Base-by-base conservation (phyloP, 2,797 vertebrate genomes). In the Sardinella longiceps region DNA sequence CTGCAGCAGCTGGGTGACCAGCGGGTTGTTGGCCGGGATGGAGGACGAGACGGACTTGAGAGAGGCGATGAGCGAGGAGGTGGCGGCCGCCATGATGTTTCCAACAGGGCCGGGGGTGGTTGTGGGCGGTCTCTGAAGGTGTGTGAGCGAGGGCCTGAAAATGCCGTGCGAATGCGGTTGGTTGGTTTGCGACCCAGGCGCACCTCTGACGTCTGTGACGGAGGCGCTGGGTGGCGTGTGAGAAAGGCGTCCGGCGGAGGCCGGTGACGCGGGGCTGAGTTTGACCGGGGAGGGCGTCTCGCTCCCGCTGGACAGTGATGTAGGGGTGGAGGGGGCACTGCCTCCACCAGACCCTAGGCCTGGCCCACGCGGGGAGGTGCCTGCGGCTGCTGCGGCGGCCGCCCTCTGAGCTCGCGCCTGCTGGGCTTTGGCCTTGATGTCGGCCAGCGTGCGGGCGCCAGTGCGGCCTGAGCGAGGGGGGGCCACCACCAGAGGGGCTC, bases 361-460 rank as follows among this genome's bases (percentile, higher is more conserved):
- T 0, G 96, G 93, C 33, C 93, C 91, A 1, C 94, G 95, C 45
- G 95, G 93, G 5, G 94, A 86, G 0, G 95, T 90, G 0, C 92
- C 90, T 0, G 94, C 92, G 0, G 96, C 95, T 0, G 94, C 95
- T 0, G 95, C 96, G 0, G 96, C 96, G 0, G 97, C 98, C 7
- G 96, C 97, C 84, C 96, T 94, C 93, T 98, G 97, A 2, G 97
- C 98, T 90, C 96, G 95, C 84, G 97, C 97, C 45, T 98, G 95
- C 87, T 98, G 97, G 77, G 98, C 98, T 94, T 97, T 97, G 30
- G 98, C 98, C 94, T 99, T 99, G 95, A 99, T 98, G 94, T 99
- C 98, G 3, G 98, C 98, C 91, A 99, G 90, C 60, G 98, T 99
- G 85, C 98, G 95, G 90, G 97, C 98, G 81, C 98, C 97, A 0